phyloP scores from a whole-genome alignment of 2,888 invertebrate species.

The Aporophyla lueneburgensis region DNA sequence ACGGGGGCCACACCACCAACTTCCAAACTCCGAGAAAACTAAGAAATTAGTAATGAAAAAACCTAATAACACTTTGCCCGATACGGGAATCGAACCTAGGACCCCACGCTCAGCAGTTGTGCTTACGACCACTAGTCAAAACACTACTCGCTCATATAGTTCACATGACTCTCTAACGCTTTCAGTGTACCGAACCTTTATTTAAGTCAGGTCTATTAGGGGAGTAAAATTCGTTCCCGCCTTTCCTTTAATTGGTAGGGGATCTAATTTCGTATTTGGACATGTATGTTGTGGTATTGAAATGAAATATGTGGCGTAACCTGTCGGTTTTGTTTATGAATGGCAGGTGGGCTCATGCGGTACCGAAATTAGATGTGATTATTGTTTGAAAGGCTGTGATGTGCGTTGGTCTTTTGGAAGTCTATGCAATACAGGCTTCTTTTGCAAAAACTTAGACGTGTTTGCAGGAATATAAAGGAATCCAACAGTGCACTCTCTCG shows the following conservation, averaged over 20 bases:
- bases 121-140: neutral
- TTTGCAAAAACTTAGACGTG: neutral
- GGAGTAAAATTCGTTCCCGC: constrained; percentile 41
- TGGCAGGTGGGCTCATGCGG: constrained; percentile 33
- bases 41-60: no score
- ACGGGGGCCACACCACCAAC: no score
- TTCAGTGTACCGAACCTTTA: constrained; percentile 4
- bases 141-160: neutral
- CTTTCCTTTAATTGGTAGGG: constrained; percentile 53
- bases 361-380: constrained; percentile 10
- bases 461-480: neutral
- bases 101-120: neutral
- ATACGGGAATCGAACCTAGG: neutral
- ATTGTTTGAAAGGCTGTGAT: neutral
- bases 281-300: constrained; percentile 39
- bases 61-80: no score
- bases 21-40: no score
- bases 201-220: constrained; percentile 22
- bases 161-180: neutral
- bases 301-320: constrained; percentile 49
- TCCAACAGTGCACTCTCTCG: no score
- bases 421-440: no score
- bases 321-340: constrained; percentile 47
- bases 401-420: neutral
- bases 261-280: constrained; percentile 45